Base-by-base conservation (phyloP, 2,888 invertebrate species). In the Marasmarcha lunaedactyla region DNA sequence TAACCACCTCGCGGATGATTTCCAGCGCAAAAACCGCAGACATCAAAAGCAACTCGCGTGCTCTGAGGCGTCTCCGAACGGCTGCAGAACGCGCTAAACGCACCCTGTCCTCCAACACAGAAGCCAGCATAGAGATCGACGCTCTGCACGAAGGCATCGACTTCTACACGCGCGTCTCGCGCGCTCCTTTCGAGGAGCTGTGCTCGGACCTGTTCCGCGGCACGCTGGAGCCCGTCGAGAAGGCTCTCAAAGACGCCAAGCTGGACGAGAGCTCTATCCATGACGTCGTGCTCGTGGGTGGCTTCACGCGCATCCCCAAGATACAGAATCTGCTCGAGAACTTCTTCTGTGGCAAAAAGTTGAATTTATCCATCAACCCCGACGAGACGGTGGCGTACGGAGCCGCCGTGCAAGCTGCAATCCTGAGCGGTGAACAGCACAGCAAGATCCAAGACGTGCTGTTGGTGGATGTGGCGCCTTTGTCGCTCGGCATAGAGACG, bases 301-400 rank as follows among this genome's bases (percentile, higher is more conserved):
- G 92, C 13, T 92, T 92, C 0, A 93, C 90, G 1, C 87, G 92
- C 38, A 92, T 93, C 38, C 93, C 92, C 0, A 93, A 92, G 63
- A 88, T 93, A 37, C 92, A 92, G 62, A 88, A 73, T 47, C 83
- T 93, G 62, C 71, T 93, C 15, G 88, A 90, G 66, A 89, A 89
- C 66, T 92, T 88, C 79, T 93, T 92, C 85, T 87, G 86, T 49
- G 90, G 90, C 15, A 92, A 91, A 63, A 76, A 86, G 33, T 70
- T 92, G 4, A 91, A 91, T 58, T 71, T 90, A 15, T 90, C 90
- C 2, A 91, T 92, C 53, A 92, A 92, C 59, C 92, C 92, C 0
- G 92, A 92, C 53, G 92, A 93, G 62, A 92, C 92, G 0, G 92
- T 93, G 0, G 92, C 92, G 0, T 92, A 90, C 54, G 91, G 91